Base-by-base conservation (phyloP, 1,140 invertebrate species). In the Pinna nobilis region DNA sequence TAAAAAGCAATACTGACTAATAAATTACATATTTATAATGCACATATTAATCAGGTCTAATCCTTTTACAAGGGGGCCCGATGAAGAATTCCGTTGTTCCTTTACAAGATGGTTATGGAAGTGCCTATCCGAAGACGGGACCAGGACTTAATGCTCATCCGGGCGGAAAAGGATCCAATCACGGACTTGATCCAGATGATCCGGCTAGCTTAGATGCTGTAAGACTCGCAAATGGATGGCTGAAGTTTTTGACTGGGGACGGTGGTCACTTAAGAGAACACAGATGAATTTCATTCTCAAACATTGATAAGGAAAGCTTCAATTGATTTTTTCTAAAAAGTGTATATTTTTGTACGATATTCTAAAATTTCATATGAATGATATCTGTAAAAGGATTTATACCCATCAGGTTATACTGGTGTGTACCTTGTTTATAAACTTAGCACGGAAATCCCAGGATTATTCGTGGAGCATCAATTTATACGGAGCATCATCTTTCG, bases 231-330 rank as follows among this genome's bases (percentile, higher is more conserved):
- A 70, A 50, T 30, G 67, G 51, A 13, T 75, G 73, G 73, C 25
- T 65, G 20, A 64, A 49, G 23, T 55, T 75, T 33, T 44, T 75
- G 4, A 69, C 73, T 11, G 50, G 44, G 4, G 73, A 75, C 33
- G 73, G 73, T 13, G 47, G 50, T 3, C 73, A 75, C 60, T 44
- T 75, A 37, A 63, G 73, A 33, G 73, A 75, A 33, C 66, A 70
- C 25, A 33, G 73, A 25, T 75, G 49, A 47, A 28, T 23, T 25
- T 49, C 18, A 9, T 63, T 2, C 0, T 63, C 1, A 18, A 15
- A 7, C 6, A 20, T 44, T 37, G 20, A 15, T n/a, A 25, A n/a
- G 49, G 9, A 51, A 25, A 51, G 23, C 13, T 50, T n/a, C 6
- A 20, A 25, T 51, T 18, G 49, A 20, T 20, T 28, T 6, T 51